phyloP scores from a whole-genome alignment of 2,888 invertebrate species.

The Noctua janthina region DNA sequence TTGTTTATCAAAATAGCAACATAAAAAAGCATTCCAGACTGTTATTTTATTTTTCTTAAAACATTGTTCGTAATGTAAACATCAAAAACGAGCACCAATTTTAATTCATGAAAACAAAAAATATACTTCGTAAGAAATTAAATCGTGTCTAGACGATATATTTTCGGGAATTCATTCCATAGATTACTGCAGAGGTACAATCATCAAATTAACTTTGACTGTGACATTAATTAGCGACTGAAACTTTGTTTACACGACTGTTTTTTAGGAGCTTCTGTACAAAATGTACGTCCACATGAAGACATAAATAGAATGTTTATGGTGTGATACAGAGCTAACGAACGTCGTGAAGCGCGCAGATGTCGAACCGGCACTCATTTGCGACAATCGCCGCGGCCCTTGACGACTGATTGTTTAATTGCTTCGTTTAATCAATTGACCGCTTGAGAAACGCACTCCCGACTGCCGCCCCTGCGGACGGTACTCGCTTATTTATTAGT shows the following conservation, averaged over 20 bases:
- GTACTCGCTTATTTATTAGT: conserved; percentile 81
- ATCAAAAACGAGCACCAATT: conserved; percentile 24
- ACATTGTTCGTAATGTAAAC: not conserved
- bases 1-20: not conserved
- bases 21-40: not conserved
- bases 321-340: conserved; percentile 38
- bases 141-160: conserved; percentile 39
- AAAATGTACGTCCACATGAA: conserved; percentile 35
- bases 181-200: conserved; percentile 46
- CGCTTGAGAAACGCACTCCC: conserved; percentile 84
- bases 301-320: conserved; percentile 60
- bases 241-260: conserved; percentile 52
- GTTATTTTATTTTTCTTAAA: conserved; percentile 8
- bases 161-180: conserved; percentile 43
- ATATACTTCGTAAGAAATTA: conserved; percentile 15
- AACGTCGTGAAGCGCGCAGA: conserved; percentile 70
- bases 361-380: conserved; percentile 86
- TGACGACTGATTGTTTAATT: conserved; percentile 89
- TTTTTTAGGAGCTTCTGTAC: conserved; percentile 40
- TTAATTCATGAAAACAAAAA: conserved; percentile 21
- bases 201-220: conserved; percentile 58
- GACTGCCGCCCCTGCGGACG: conserved; percentile 73
- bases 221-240: conserved; percentile 59
- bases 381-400: conserved; percentile 86
- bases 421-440: conserved; percentile 90